Evolutionary conservation across 2,113 vertebrate genomes (phyloP), one percentile per base, ranked within the genome.

Genomic region (Channa argus): DNA sequence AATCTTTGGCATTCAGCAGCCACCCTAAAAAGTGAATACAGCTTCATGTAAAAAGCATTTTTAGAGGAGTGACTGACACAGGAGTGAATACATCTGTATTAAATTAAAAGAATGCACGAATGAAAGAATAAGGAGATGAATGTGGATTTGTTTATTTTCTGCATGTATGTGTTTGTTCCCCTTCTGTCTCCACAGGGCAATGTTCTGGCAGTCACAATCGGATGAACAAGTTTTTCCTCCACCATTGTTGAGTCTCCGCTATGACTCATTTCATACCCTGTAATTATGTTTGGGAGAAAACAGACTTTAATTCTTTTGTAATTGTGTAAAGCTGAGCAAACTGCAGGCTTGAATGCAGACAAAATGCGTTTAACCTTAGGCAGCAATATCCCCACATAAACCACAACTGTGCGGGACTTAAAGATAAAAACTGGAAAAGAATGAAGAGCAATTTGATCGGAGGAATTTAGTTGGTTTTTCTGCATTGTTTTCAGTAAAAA

Each of bases 181-280:
- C 58, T 82, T 53, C 80, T 55, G 77, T 85, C 79, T 89, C 82
- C 84, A 89, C 63, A 39, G 88, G 86, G 77, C 82, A 84, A 88
- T 86, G 77, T 87, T 89, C 84, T 89, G 86, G 84, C 77, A 87
- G 75, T 85, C 86, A 89, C 86, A 88, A 87, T 84, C 63, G 74
- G 82, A 90, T 90, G 80, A 91, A 84, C 89, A 89, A 86, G 84
- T 91, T 92, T 88, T 86, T 86, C 84, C 81, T 86, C 80, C 49
- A 12, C 84, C 77, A 83, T 88, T 87, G 86, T 87, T 69, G 73
- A 84, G 82, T 80, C 64, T 88, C 59, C 8, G 15, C 77, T 59
- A 62, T 90, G 90, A 92, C 84, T 94, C 88, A 89, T 86, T 88
- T 83, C 77, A 82, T 77, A 86, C 72, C 49, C 84, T 83, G 79